Evolutionary conservation across 2,113 vertebrate species (phyloP).

Genomic region (Dunckerocampus dactyliophorus): DNA sequence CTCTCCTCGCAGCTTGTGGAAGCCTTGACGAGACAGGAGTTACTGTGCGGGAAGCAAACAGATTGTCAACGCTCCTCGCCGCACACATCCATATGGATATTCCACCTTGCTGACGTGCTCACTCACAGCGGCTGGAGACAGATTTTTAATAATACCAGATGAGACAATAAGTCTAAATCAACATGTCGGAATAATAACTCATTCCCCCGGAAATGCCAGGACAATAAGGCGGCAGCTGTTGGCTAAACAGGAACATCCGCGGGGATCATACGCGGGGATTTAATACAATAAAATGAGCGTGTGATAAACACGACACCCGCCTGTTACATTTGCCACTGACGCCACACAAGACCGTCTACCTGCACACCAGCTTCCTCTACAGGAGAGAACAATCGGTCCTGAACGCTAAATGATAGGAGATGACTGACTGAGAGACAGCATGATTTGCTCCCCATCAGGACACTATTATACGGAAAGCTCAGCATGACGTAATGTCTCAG

Average conservation of each 20-base stretch:
- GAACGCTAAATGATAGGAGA: constrained; percentile 16
- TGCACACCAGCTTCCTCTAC: constrained; percentile 1
- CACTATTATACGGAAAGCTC: no score
- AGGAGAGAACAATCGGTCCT: constrained; percentile 37
- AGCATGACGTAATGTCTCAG: no score
- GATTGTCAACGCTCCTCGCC: constrained; percentile 4
- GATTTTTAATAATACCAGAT: constrained; percentile 56
- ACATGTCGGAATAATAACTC: constrained; percentile 60
- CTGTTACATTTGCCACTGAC: constrained; percentile 2
- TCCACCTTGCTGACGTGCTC: not conserved
- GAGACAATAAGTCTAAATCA: constrained; percentile 56
- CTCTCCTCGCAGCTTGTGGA: not conserved
- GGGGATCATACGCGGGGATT: not conserved
- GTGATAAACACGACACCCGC: constrained; percentile 7
- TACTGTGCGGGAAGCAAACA: no score
- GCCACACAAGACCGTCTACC: not conserved
- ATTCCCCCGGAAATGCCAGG: constrained; percentile 67
- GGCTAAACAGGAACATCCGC: constrained; percentile 40
- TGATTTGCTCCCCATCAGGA: no score
- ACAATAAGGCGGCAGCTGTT: constrained; percentile 65
- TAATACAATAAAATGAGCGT: constrained; percentile 3
- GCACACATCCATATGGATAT: not conserved
- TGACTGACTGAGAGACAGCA: no score
- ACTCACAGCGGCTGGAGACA: constrained; percentile 8
- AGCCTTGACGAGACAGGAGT: no score